Evolutionary conservation across 2,888 invertebrate genomes (phyloP).

Genomic region (Ormyrus pomaceus): DNA sequence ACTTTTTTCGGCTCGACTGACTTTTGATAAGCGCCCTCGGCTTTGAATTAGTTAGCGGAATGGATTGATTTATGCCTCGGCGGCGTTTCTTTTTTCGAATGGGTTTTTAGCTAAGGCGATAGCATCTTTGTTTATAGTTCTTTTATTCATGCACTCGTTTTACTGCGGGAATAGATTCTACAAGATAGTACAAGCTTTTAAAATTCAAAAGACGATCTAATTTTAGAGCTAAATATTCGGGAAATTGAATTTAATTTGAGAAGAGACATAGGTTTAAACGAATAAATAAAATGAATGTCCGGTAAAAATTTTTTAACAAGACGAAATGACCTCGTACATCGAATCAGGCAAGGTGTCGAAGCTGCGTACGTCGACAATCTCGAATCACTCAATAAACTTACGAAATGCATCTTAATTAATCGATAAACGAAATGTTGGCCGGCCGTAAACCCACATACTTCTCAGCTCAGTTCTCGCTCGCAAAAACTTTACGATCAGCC

Average conservation of each 20-base stretch:
- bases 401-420: slow-evolving; percentile 51
- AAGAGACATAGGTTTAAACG: too few species aligned
- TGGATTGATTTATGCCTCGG: slow-evolving; percentile 37
- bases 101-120: neutral
- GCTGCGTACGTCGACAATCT: slow-evolving; percentile 7
- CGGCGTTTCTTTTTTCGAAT: neutral
- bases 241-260: too few species aligned
- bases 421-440: slow-evolving; percentile 23
- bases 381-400: slow-evolving; percentile 31
- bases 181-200: too few species aligned
- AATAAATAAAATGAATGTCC: too few species aligned
- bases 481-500: slow-evolving; percentile 42
- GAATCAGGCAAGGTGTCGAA: slow-evolving; percentile 14
- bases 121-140: neutral
- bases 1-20: too few species aligned
- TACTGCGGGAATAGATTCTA: too few species aligned
- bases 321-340: too few species aligned
- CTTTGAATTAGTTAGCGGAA: slow-evolving; percentile 3
- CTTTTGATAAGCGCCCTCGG: neutral
- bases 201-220: too few species aligned
- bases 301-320: too few species aligned
- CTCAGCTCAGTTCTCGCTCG: neutral
- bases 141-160: neutral
- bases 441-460: slow-evolving; percentile 12
- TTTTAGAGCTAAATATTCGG: too few species aligned